Conservation (phyloP, 2,113 vertebrate species). For the Anguilla japonica region DNA sequence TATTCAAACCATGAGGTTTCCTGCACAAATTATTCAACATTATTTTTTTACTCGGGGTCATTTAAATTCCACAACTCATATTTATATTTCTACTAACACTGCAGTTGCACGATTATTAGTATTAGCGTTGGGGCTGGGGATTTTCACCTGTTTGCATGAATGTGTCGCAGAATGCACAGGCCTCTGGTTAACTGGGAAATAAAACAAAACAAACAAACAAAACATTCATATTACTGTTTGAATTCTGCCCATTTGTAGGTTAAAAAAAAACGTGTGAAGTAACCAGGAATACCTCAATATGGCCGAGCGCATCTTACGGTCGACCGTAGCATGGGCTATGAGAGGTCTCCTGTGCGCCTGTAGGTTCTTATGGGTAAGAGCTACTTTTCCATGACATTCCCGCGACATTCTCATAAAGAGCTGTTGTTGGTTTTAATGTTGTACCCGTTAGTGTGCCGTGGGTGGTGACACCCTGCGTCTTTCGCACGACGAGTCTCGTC, state of each 20-base stretch:
- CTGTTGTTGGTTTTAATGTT: not conserved
- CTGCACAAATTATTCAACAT: too few species aligned
- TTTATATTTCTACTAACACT: too few species aligned
- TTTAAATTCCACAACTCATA: too few species aligned
- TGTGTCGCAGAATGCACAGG: not conserved
- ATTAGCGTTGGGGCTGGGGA: not conserved
- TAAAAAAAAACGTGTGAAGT: conserved; percentile 31
- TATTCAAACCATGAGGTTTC: too few species aligned
- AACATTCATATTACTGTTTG: not conserved
- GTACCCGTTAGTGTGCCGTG: not conserved
- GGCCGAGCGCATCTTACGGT: conserved; percentile 47
- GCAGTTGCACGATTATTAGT: too few species aligned
- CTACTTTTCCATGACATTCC: not conserved
- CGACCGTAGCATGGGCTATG: conserved; percentile 58
- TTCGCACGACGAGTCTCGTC: not conserved
- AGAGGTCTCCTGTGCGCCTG: conserved; percentile 65
- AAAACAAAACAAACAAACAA: not conserved
- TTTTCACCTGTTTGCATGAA: not conserved
- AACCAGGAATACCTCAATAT: conserved; percentile 44
- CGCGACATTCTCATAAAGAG: not conserved
- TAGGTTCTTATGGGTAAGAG: conserved; percentile 71
- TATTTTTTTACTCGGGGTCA: too few species aligned
- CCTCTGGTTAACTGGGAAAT: not conserved
- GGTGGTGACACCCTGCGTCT: not conserved
- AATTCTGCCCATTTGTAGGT: not conserved